Conservation (phyloP, 2,113 vertebrate species). For the Pyrgilauda ruficollis region DNA sequence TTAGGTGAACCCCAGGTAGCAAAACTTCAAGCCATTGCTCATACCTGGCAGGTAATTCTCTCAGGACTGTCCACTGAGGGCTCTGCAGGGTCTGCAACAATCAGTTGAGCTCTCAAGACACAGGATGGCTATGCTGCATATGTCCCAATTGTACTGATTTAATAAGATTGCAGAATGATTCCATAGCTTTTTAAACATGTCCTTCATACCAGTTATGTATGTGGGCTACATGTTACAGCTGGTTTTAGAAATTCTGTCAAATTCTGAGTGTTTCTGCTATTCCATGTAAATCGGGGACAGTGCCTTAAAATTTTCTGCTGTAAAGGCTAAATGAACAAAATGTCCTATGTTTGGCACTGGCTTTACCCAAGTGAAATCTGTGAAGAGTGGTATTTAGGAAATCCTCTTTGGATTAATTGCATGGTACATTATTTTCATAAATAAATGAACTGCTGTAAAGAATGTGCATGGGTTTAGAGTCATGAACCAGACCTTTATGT, state of each 20-base stretch:
- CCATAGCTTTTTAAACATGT: neutral
- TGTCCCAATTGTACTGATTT: neutral
- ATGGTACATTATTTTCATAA: neutral
- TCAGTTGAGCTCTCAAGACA: neutral
- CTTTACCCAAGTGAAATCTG: neutral
- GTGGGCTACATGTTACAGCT: neutral
- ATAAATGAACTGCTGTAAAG: neutral
- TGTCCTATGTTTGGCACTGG: neutral
- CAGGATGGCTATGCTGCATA: neutral
- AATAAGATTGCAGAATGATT: neutral
- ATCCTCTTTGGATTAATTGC: neutral
- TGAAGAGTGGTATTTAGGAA: neutral
- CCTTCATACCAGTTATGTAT: neutral
- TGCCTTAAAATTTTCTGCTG: neutral
- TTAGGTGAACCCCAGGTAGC: neutral
- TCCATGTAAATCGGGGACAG: neutral
- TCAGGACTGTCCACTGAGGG: neutral
- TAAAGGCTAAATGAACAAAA: neutral
- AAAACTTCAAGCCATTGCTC: neutral
- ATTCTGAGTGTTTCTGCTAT: neutral
- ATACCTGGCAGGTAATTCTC: neutral
- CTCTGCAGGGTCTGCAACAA: neutral
- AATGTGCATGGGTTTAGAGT: neutral
- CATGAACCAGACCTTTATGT: neutral
- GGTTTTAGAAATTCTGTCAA: neutral